Conservation (phyloP, 1,140 invertebrate species). For the Drosophila trapezifrons region DNA sequence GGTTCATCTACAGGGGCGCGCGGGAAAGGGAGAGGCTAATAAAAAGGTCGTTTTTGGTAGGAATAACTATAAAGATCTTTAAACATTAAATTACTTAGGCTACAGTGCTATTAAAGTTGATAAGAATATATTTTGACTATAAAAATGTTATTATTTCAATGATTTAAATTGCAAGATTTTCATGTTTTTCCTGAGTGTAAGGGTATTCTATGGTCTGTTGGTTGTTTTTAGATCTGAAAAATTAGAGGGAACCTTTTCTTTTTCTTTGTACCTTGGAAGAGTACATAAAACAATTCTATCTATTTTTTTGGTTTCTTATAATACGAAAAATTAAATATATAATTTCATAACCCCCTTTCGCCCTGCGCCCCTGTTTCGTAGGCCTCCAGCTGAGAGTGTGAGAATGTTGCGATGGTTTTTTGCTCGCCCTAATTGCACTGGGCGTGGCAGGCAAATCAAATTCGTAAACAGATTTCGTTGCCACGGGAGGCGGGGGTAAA, state of each 20-base stretch:
- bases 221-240: not conserved
- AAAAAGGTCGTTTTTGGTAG: fast-evolving
- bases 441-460: constrained; percentile 62
- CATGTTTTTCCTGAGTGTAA: fast-evolving
- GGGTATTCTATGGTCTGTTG: not conserved
- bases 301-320: too few species aligned
- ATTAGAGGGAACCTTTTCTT: not conserved
- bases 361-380: constrained; percentile 13
- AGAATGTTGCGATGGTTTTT: constrained; percentile 38
- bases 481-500: constrained; percentile 19
- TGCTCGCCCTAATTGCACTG: constrained; percentile 49
- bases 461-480: constrained; percentile 57
- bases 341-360: not conserved
- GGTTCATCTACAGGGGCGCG: constrained; percentile 12
- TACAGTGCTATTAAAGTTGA: not conserved
- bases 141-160: not conserved
- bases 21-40: not conserved
- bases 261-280: too few species aligned
- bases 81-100: not conserved
- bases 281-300: not conserved
- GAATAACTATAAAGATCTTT: not conserved
- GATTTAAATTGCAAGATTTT: not conserved
- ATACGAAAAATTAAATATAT: too few species aligned
- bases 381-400: constrained; percentile 29
- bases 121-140: not conserved